Evolutionary conservation across 2,113 vertebrate species (phyloP), one percentile per base, ranked within the genome.

Genomic region (Anhinga anhinga): DNA sequence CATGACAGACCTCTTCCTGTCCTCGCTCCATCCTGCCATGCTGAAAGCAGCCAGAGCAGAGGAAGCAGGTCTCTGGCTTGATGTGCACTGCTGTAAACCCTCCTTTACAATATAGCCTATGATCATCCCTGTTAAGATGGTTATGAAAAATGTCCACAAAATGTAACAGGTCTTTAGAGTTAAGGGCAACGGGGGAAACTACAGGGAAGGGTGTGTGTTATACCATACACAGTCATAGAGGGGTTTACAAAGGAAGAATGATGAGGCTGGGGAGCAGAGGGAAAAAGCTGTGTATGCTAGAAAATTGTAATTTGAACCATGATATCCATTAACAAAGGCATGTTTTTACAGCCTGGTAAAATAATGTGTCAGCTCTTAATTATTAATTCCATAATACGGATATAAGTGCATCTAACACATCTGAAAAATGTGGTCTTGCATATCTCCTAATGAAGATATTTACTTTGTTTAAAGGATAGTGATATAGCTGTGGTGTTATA

Each of bases 11-110:
- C 8, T 69, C 38, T 61, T 8, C 47, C 59, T 63, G 10, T 49
- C 70, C n/a, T 17, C 2, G 4, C 36, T 76, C 27, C 1, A 0
- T 34, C 49, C 70, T 47, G 38, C 42, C 1, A 1, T 17, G 53
- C 49, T 10, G 63, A 53, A 70, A 82, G 42, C 19, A 66, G 47
- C 21, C 1, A 1, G 34, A 72, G 22, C 58, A 81, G 63, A 26
- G 21, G 38, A 77, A 52, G 17, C 29, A 52, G 18, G 22, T 62
- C 42, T 59, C 36, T 0, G 0, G 11, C 26, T 25, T 7, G 19
- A 62, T 10, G 38, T 2, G 1, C 21, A 7, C 65, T 11, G 50
- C 67, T 53, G 42, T 13, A 45, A 90, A 20, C 2, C 2, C 0
- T 1, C 10, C 74, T 73, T 65, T 79, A 11, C 36, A 53, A 20